phyloP scores from a whole-genome alignment of 2,888 invertebrate species.

The Stenotaenia linearis region DNA sequence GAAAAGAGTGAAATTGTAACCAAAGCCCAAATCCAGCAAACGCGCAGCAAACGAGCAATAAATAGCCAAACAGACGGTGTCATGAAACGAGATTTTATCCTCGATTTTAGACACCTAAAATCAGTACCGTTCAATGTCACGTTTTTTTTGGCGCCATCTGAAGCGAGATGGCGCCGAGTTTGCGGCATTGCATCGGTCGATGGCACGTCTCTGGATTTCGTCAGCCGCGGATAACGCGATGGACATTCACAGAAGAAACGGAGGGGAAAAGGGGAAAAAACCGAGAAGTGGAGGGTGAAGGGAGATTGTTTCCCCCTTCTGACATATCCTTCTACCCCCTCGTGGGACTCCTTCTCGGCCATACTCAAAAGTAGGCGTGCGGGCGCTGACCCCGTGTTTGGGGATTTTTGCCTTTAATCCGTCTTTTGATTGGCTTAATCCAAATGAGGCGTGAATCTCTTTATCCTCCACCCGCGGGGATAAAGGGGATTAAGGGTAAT shows the following conservation, averaged over 20 bases:
- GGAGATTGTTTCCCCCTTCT: not conserved
- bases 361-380: not conserved
- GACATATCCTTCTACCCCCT: not conserved
- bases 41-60: no score
- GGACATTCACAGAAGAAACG: not conserved
- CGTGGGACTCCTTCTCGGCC: not conserved
- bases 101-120: not conserved
- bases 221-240: slow-evolving; percentile 12
- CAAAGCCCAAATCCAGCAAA: no score
- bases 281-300: not conserved
- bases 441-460: slow-evolving; percentile 31
- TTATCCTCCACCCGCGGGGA: slow-evolving; percentile 28
- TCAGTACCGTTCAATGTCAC: not conserved
- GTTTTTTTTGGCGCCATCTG: not conserved
- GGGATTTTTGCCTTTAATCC: slow-evolving; percentile 26
- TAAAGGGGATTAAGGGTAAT: slow-evolving; percentile 26
- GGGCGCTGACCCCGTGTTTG: slow-evolving; percentile 27
- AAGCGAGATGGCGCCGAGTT: not conserved
- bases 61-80: not conserved
- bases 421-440: slow-evolving; percentile 30
- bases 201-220: not conserved
- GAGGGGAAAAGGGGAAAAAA: slow-evolving; percentile 11
- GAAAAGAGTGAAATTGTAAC: no score
- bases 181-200: not conserved
- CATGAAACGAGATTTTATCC: not conserved